Percentiles rank a stretch among this genome's conserved stretches.
Evolutionary conservation across 2,888 invertebrate species (phyloP).

Genomic region (Tethea ocularis): DNA sequence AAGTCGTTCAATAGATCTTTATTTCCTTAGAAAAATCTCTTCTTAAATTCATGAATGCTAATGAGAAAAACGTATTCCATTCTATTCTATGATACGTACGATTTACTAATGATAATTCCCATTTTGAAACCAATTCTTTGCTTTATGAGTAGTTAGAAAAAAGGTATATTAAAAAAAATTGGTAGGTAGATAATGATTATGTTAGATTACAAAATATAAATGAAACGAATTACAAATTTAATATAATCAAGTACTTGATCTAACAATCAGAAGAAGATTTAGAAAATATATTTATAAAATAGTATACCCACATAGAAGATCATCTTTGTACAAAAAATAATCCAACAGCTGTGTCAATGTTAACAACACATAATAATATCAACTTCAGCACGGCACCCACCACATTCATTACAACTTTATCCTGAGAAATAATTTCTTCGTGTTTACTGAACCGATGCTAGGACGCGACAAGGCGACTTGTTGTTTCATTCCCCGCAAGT

Average conservation of each 20-base stretch:
- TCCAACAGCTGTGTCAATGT: constrained; percentile 49
- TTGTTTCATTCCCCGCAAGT: constrained; percentile 49
- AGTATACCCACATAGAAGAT: constrained; percentile 60
- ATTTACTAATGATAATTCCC: no score
- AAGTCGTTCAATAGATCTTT: background rate
- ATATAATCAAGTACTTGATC: no score
- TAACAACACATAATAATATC: constrained; percentile 42
- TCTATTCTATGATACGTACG: no score
- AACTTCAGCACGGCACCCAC: constrained; percentile 59
- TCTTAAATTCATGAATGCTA: no score
- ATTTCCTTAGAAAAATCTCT: no score
- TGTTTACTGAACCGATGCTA: constrained; percentile 44
- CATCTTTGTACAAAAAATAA: constrained; percentile 50
- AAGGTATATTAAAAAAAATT: no score
- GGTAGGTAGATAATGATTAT: no score
- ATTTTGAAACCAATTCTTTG: no score
- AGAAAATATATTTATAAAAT: constrained; percentile 14
- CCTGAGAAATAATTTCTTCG: constrained; percentile 35
- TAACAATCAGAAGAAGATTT: no score
- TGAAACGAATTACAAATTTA: background rate
- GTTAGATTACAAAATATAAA: background rate
- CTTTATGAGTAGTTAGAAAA: no score
- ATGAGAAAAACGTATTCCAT: no score
- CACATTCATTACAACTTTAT: constrained; percentile 58
- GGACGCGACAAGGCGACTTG: constrained; percentile 43